Base-by-base conservation (phyloP, 2,797 vertebrate species). In the Chelmon rostratus region DNA sequence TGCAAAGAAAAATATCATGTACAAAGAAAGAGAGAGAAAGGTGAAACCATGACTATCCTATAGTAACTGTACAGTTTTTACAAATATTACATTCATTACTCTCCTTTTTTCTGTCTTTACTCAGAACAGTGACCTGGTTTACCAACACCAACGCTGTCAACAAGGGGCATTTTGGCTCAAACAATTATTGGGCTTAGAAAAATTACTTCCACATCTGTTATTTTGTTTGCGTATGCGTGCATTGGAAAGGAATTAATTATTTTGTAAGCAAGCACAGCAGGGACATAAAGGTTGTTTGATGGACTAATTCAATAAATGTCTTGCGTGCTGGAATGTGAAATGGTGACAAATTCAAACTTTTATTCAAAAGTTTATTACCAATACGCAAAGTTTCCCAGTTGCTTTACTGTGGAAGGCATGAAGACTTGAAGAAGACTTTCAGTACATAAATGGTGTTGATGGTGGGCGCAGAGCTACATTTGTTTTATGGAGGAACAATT, bases 261-360 rank as follows among this genome's bases (percentile, higher is more conserved):
- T 63, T 38, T 46, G 47, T 52, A 16, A 44, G 10, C 2, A 37
- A 40, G n/a, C 11, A 13, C 35, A 52, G 35, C 18, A 54, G 8
- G 37, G 12, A n/a, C 33, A 35, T 16, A 59, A 52, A 72, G 44
- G 10, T 63, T 33, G 59, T 64, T 54, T 63, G 28, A 71, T 21
- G 8, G 44, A 72, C 38, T 52, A 6, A 58, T 35, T n/a, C n/a
- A n/a, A n/a, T n/a, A n/a, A n/a, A n/a, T n/a, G n/a, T n/a, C n/a
- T n/a, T n/a, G n/a, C n/a, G n/a, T n/a, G n/a, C n/a, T n/a, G n/a
- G n/a, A n/a, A n/a, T n/a, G n/a, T n/a, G n/a, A n/a, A n/a, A n/a
- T n/a, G n/a, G 21, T 58, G 15, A 42, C 2, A 16, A 28, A 49
- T 63, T 16, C 11, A 33, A 42, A 38, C n/a, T 8, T n/a, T n/a